Conservation (phyloP, 2,888 invertebrate species). For the Drosophila paranaensis region DNA sequence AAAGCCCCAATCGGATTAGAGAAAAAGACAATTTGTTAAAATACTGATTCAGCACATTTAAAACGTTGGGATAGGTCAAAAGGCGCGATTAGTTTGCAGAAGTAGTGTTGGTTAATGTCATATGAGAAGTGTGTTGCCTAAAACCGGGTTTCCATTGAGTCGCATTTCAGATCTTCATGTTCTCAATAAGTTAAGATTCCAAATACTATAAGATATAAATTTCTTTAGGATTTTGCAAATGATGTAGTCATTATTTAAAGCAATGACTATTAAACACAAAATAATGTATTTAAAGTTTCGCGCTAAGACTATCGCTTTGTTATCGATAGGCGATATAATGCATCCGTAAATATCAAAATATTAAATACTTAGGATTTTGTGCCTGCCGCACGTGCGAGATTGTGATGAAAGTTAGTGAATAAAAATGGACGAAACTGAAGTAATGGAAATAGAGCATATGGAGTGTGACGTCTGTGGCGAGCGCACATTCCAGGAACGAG, state of each 20-base stretch:
- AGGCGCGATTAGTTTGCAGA: background rate
- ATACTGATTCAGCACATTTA: slow-evolving; percentile 40
- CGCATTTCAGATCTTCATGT: background rate
- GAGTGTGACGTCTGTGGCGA: slow-evolving; percentile 80
- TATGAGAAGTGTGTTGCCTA: background rate
- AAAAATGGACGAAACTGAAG: slow-evolving; percentile 49
- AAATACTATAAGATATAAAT: background rate
- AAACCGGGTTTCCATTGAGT: background rate
- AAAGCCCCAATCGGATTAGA: slow-evolving; percentile 35
- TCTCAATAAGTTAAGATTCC: background rate
- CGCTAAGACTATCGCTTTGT: background rate
- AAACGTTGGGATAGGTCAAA: slow-evolving; percentile 46
- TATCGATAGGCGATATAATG: slow-evolving; percentile 11
- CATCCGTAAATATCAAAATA: background rate
- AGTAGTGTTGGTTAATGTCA: slow-evolving; percentile 26
- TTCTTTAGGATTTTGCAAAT: too few relatives aligned
- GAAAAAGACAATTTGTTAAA: slow-evolving; percentile 28
- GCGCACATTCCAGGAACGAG: slow-evolving; percentile 74
- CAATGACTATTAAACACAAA: background rate
- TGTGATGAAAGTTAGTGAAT: background rate
- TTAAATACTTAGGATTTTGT: background rate
- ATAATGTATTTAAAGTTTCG: background rate
- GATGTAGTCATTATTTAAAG: too few relatives aligned
- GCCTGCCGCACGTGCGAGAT: background rate
- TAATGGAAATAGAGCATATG: slow-evolving; percentile 48